Evolutionary conservation across 2,113 vertebrate species (phyloP), one percentile per base, ranked within the genome.

Genomic region (Siniperca knerii): DNA sequence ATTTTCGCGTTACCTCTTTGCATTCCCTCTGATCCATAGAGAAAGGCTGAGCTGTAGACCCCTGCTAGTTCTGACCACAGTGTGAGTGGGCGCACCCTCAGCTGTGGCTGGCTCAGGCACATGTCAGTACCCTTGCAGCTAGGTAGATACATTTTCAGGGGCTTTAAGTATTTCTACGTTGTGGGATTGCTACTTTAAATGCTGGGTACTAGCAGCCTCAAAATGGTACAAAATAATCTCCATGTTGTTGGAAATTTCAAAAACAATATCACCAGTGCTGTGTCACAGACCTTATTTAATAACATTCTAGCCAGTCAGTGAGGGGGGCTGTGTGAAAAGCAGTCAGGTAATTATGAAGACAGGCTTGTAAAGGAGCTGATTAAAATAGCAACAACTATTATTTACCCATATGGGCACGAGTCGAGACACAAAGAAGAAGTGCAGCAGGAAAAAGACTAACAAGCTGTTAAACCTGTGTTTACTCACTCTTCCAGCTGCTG

Each of bases 321-420:
- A 35, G 9, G 42, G 21, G 8, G 20, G 50, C 40, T 75, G 35
- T 55, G 74, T 40, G 52, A 42, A 75, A 61, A 44, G 23, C 70
- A 77, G 68, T 77, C 48, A 33, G 25, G 81, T 75, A 87, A 89
- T 90, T 88, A 82, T 46, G 25, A 77, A 67, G 66, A 87, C 69
- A 82, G 77, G 65, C 77, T 90, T 25, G 73, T 57, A 58, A 62
- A 86, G 70, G 66, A 72, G 73, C 68, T 84, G 86, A 90, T 89
- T 77, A 83, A 89, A 90, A 91, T 82, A 77, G 81, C 75, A 77
- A 52, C 71, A 69, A 66, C 67, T 50, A 70, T 77, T 44, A 81
- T 81, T 77, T 80, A 81, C 42, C 62, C 75, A 57, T 67, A 58
- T 62, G 55, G 67, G 67, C 40, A 54, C 0, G 54, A 75, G 52